phyloP scores from a whole-genome alignment of 1,140 invertebrate genomes.

The Papilio dardanus region DNA sequence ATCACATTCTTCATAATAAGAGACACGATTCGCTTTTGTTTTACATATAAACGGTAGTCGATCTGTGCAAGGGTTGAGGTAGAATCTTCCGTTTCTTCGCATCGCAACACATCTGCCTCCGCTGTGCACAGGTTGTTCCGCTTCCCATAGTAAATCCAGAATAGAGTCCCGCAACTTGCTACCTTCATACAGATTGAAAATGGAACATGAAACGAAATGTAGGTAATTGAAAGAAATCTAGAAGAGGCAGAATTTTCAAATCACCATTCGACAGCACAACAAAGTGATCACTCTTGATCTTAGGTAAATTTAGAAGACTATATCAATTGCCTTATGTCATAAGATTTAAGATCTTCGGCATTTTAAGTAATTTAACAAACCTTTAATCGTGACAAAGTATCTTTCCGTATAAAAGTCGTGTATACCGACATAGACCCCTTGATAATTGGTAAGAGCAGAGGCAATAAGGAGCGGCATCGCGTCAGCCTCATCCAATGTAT shows the following conservation, averaged over 20 bases:
- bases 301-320: too few relatives aligned
- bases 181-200: conserved; percentile 7
- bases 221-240: too few relatives aligned
- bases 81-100: conserved; percentile 27
- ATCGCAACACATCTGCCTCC: conserved; percentile 33
- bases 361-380: conserved; percentile 4
- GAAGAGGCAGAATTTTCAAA: not conserved
- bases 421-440: conserved; percentile 32
- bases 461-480: conserved; percentile 56
- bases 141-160: conserved; percentile 33
- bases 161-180: conserved; percentile 33
- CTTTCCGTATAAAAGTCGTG: conserved; percentile 35
- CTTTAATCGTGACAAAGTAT: conserved; percentile 34
- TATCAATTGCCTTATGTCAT: too few relatives aligned
- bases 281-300: too few relatives aligned
- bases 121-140: conserved; percentile 12
- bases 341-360: too few relatives aligned
- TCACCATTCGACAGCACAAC: not conserved
- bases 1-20: conserved; percentile 53
- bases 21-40: conserved; percentile 46
- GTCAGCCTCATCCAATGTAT: conserved; percentile 62
- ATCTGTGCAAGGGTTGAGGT: conserved; percentile 38
- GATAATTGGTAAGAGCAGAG: conserved; percentile 44
- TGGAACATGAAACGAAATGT: not conserved
- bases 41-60: conserved; percentile 60